These are phyloP conservation scores for Macrocentrus cingulum DNA, from an alignment of 1,140 invertebrate genomes.

Conservation along the genomic window DNA sequence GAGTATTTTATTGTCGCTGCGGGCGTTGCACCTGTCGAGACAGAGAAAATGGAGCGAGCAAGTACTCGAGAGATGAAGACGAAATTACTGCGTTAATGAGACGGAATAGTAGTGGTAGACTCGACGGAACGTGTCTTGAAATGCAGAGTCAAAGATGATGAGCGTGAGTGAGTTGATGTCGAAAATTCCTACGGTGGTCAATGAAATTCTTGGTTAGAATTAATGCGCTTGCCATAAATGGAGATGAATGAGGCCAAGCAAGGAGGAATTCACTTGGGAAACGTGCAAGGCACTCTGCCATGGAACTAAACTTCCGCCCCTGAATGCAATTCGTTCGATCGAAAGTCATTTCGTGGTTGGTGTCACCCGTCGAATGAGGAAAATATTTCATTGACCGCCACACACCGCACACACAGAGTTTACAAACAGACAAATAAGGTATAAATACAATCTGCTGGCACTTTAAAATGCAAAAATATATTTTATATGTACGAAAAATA, in stretches of 20 bases:
- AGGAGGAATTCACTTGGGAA: slow-evolving; percentile 15
- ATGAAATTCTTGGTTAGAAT: slow-evolving; percentile 17
- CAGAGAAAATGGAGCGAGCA: slow-evolving; percentile 8
- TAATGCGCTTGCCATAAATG: slow-evolving; percentile 19
- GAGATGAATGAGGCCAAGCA: slow-evolving; percentile 18
- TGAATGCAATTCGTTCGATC: slow-evolving; percentile 19
- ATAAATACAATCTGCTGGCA: not conserved
- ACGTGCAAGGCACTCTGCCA: not conserved
- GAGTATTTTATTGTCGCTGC: slow-evolving; percentile 44
- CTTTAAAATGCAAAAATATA: not conserved
- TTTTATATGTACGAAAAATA: not conserved
- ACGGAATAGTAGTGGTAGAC: not conserved
- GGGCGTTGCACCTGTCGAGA: slow-evolving; percentile 46
- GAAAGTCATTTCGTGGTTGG: slow-evolving; percentile 1
- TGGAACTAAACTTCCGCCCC: not conserved
- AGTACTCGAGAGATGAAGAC: not conserved
- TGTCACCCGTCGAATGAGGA: not conserved
- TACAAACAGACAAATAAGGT: too few relatives aligned
- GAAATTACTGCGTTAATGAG: too few relatives aligned
- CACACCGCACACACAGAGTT: not conserved
- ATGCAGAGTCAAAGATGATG: not conserved
- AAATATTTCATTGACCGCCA: not conserved
- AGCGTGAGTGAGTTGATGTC: slow-evolving; percentile 1
- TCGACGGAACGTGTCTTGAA: not conserved
- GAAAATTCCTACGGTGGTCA: slow-evolving; percentile 20